These are phyloP conservation scores for Poeciliopsis gracilis DNA, from an alignment of 2,797 vertebrate species.

Conservation along the genomic window DNA sequence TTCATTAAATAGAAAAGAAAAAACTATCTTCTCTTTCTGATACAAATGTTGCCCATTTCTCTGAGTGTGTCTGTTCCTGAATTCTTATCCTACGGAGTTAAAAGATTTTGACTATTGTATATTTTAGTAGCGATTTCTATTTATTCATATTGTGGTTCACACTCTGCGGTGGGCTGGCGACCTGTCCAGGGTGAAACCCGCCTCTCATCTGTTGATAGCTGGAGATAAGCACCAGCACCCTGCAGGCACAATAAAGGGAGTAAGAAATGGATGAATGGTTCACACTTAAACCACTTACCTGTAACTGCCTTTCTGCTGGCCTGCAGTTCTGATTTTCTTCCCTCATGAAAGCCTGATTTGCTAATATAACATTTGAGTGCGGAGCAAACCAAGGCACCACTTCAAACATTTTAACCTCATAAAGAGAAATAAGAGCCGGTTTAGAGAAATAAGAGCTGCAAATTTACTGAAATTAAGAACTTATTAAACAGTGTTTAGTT, in stretches of 20 bases:
- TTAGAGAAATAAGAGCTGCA: neutral
- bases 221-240: too few species aligned
- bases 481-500: neutral
- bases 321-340: conserved; percentile 2
- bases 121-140: neutral
- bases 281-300: neutral
- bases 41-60: neutral
- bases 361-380: conserved; percentile 29
- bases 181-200: too few species aligned
- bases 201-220: too few species aligned
- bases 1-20: neutral
- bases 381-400: neutral
- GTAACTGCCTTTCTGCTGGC: neutral
- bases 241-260: too few species aligned
- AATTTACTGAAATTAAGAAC: neutral
- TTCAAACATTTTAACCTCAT: neutral
- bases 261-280: neutral
- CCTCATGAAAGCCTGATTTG: conserved; percentile 34
- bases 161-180: too few species aligned
- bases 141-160: neutral
- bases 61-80: neutral
- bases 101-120: neutral
- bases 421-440: neutral
- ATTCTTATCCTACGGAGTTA: neutral
- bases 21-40: neutral